Evolutionary conservation across 2,113 vertebrate genomes (phyloP).

Genomic region (Gavia stellata): DNA sequence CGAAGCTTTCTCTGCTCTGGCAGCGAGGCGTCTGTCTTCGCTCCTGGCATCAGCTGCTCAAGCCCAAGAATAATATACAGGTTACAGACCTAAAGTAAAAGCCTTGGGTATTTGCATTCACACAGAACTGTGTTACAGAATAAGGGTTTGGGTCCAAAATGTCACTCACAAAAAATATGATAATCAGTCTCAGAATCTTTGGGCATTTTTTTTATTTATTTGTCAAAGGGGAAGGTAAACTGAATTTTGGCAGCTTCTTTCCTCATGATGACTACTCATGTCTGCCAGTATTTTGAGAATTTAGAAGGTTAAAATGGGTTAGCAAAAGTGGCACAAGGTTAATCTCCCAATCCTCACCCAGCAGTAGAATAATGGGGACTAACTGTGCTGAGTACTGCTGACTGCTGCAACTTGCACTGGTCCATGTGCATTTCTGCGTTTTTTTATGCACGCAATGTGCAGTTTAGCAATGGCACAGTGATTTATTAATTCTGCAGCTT

Average conservation of each 20-base stretch:
- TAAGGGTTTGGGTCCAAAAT: not conserved
- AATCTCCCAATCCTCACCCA: not conserved
- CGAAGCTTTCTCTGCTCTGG: not conserved
- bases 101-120: not conserved
- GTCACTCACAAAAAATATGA: not conserved
- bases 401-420: fast-evolving
- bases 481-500: not conserved
- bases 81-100: not conserved
- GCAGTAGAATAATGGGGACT: not conserved
- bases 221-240: not conserved
- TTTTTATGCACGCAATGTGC: fast-evolving
- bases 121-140: not conserved
- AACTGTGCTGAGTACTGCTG: not conserved
- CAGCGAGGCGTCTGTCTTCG: not conserved
- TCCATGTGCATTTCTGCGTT: not conserved
- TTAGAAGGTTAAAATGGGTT: not conserved
- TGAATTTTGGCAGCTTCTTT: not conserved
- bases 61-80: not conserved
- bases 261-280: not conserved
- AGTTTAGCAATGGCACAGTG: not conserved
- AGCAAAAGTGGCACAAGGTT: not conserved
- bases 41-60: not conserved
- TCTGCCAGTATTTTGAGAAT: not conserved
- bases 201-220: not conserved
- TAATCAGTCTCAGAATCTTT: not conserved